Evolutionary conservation across 2,888 invertebrate species (phyloP), one percentile per base, ranked within the genome.

Genomic region (Limnephilus auricula): DNA sequence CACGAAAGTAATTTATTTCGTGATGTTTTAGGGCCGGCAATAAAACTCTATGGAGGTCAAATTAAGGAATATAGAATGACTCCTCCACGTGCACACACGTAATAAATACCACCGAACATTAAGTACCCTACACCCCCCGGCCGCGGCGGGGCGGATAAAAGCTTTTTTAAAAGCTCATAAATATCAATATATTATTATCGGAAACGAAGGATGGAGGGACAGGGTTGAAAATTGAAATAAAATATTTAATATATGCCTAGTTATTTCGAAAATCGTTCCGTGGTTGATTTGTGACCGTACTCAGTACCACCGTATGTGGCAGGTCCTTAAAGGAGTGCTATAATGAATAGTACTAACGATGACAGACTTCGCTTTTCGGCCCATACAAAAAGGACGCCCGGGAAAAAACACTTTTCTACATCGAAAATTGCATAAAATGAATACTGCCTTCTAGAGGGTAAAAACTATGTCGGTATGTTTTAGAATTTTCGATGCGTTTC

Each of bases 61-160:
- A 85, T 85, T 85, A 85, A 85, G 85, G 85, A 85, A 85, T 85
- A 85, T 85, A 45, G 40, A 85, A 85, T 85, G 85, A 85, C 40
- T 30, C 37, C 30, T 30, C 85, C 85, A 85, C 85, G 85, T 85
- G 85, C 30, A 37, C 25, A 40, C 85, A 40, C 82, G 82, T 82
- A 85, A 85, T 85, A 85, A 85, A 85, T 82, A 82, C 32, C 25
- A 10, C 34, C 34, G 34, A 82, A 82, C 85, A 40, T 85, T 85
- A 85, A 40, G 85, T 85, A 85, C 85, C 34, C 31, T 13, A 6
- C 65, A 65, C 25, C 65, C 65, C 65, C 65, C 25, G 18, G 18
- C 50, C 50, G 18, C 31, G 30, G 18, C 30, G 9, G 31, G 15
- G 13, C 9, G 80, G 31, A 32, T 80, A 32, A 80, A 80, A 32